These are phyloP conservation scores for Hyla sarda DNA, from an alignment of 2,113 vertebrate species.

Conservation along the genomic window DNA sequence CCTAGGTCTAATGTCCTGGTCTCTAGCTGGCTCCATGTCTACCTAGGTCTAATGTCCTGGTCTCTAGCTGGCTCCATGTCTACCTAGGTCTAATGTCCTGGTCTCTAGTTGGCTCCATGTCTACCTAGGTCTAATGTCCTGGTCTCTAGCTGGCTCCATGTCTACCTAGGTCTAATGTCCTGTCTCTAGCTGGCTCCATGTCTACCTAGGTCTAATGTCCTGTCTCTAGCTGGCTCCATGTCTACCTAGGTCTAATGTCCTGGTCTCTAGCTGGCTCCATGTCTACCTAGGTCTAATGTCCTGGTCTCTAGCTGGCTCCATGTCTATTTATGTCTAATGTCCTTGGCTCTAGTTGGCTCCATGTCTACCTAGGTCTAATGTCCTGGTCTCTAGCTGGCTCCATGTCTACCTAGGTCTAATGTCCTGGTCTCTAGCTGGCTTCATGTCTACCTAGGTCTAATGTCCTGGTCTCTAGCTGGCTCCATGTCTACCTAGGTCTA, in stretches of 20 bases:
- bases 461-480: too few relatives aligned
- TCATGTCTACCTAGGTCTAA: too few relatives aligned
- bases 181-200: neutral
- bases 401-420: too few relatives aligned
- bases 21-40: neutral
- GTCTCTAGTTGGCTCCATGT: neutral
- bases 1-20: neutral
- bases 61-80: neutral
- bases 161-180: neutral
- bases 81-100: neutral
- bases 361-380: too few relatives aligned
- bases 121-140: neutral
- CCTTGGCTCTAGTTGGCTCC: too few relatives aligned
- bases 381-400: too few relatives aligned
- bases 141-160: too few relatives aligned
- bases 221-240: neutral
- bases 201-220: neutral
- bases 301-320: too few relatives aligned
- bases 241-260: neutral
- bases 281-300: too few relatives aligned
- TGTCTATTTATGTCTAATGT: too few relatives aligned
- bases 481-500: too few relatives aligned
- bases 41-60: neutral
- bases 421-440: too few relatives aligned
- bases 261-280: neutral